Evolutionary conservation across 2,888 invertebrate species (phyloP), one percentile per base, ranked within the genome.

Genomic region (Sminthurides aquaticus): DNA sequence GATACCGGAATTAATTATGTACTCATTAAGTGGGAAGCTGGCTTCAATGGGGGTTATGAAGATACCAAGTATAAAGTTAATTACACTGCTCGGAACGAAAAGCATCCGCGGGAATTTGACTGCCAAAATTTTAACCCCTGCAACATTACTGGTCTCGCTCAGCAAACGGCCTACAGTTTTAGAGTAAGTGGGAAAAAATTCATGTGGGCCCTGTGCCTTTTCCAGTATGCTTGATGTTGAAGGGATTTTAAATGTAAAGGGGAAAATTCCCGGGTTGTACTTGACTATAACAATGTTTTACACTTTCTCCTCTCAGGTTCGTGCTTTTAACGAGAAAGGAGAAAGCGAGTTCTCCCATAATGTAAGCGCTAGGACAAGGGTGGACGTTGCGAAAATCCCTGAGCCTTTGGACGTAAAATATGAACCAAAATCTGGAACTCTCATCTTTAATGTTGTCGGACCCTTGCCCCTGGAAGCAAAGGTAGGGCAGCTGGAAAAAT

Each of bases 61-160:
- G 90, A 87, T 75, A 93, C 92, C 0, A 91, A 91, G 77, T 91
- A 90, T 79, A 90, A 90, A 76, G 88, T 91, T n/a, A 85, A 87
- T 34, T 91, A 90, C 77, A 85, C 87, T 55, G 84, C 71, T 25
- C 65, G 60, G 11, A 62, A 70, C 55, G 71, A 75, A 58, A 90
- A 89, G 89, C 84, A 85, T 75, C 65, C 71, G 34, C 62, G 69
- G 24, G 92, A 92, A 78, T 86, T 88, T 66, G 91, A 92, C 78
- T 94, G 94, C 76, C 87, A 89, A 64, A 85, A 87, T 43, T 85
- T 86, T 70, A 90, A 91, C 77, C 93, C 93, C 0, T 94, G 94
- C 80, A 92, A 91, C 76, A 88, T 94, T 1, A 88, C 88, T 1
- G 84, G 86, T 64, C 82, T 94, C 60, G 90, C 91, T 62, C 92